phyloP scores from a whole-genome alignment of 2,113 vertebrate species.

The Charina bottae region DNA sequence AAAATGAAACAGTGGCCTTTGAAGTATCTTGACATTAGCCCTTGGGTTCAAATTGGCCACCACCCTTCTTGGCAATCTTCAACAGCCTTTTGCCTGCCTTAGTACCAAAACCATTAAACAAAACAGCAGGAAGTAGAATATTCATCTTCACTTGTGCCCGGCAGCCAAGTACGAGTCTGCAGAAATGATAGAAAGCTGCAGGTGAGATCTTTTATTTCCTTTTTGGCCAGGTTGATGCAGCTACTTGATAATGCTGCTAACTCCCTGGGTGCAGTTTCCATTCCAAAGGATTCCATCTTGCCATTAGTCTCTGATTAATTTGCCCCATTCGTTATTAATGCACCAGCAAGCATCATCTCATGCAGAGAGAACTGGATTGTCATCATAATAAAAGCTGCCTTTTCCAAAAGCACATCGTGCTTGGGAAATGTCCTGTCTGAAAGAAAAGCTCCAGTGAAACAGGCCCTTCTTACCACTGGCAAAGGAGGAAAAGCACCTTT shows the following conservation, averaged over 20 bases:
- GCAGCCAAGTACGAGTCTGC: fast-evolving
- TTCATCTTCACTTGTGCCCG: conserved; percentile 20
- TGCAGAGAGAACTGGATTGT: neutral
- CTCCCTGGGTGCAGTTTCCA: conserved; percentile 22
- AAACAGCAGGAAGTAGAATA: neutral
- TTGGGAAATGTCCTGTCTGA: neutral
- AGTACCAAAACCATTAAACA: neutral
- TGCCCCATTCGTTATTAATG: conserved; percentile 21
- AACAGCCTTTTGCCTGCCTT: neutral
- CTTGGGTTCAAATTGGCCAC: neutral
- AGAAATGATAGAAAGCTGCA: conserved; percentile 1
- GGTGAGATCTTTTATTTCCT: conserved; percentile 7
- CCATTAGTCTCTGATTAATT: conserved; percentile 22
- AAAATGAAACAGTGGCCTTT: neutral
- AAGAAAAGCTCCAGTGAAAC: neutral
- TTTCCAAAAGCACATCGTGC: neutral
- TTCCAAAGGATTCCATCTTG: conserved; percentile 34
- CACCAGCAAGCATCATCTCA: conserved; percentile 10
- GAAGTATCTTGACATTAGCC: neutral
- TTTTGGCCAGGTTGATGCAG: neutral
- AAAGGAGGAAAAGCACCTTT: neutral
- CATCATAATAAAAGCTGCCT: conserved; percentile 9
- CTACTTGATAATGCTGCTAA: neutral
- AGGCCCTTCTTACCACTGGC: neutral
- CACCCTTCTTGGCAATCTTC: neutral